phyloP scores from a whole-genome alignment of 1,140 invertebrate genomes.

The Drosophila sp. region DNA sequence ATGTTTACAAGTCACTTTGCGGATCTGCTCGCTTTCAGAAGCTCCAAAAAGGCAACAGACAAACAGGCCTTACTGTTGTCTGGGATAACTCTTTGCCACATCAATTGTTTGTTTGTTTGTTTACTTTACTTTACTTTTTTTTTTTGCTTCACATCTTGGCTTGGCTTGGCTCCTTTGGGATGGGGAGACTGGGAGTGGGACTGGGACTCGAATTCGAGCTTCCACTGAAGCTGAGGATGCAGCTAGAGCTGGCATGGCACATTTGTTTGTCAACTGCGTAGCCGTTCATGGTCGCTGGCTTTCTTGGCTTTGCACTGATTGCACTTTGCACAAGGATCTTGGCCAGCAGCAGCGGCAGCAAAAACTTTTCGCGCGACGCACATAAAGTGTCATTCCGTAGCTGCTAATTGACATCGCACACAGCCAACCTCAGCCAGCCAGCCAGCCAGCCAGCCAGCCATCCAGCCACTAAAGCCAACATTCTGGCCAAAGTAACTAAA shows the following conservation, averaged over 20 bases:
- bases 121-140: background rate
- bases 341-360: conserved; percentile 11
- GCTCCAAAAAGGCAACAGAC: conserved; percentile 52
- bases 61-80: conserved; percentile 73
- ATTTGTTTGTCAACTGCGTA: conserved; percentile 81
- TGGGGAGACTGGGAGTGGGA: background rate
- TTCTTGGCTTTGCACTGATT: conserved; percentile 77
- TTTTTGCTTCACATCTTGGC: background rate
- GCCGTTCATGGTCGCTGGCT: conserved; percentile 73
- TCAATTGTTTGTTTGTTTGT: conserved; percentile 70
- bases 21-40: conserved; percentile 64
- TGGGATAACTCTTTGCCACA: conserved; percentile 39
- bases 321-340: conserved; percentile 74
- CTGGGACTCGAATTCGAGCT: background rate
- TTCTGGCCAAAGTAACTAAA: conserved; percentile 19
- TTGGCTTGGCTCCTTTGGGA: background rate
- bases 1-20: conserved; percentile 81
- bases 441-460: conserved; percentile 8
- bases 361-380: conserved; percentile 70
- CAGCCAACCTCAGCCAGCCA: conserved; percentile 48
- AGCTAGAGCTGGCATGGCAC: conserved; percentile 41
- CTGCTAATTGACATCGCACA: conserved; percentile 82
- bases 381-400: conserved; percentile 82
- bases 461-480: conserved; percentile 12
- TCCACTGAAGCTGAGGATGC: background rate